Conservation (phyloP, 2,797 vertebrate species). For the Cuniculus paca region DNA sequence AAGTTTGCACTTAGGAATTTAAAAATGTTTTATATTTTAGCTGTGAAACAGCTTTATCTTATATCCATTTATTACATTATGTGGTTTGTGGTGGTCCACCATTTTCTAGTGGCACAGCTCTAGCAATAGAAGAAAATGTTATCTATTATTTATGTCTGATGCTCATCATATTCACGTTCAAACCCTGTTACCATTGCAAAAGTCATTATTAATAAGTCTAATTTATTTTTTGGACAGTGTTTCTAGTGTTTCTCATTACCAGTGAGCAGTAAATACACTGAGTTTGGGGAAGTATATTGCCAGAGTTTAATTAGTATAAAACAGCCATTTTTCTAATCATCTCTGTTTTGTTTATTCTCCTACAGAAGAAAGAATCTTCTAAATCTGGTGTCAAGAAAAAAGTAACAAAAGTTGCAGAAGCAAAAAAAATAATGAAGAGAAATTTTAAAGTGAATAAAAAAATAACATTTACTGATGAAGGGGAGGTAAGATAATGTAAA, state of each 20-base stretch:
- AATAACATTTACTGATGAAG: slow-evolving; percentile 94
- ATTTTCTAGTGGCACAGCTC: slow-evolving; percentile 34
- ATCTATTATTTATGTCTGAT: not conserved
- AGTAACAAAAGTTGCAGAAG: slow-evolving; percentile 93
- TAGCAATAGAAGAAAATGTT: slow-evolving; percentile 34
- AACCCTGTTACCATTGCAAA: not conserved
- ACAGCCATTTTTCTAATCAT: not conserved
- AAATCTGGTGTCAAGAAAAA: slow-evolving; percentile 90
- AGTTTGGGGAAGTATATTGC: slow-evolving; percentile 19
- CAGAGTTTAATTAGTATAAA: slow-evolving; percentile 54
- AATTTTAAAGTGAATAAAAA: slow-evolving; percentile 97
- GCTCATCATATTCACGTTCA: not conserved
- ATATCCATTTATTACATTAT: slow-evolving; percentile 4
- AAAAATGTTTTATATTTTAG: slow-evolving; percentile 16
- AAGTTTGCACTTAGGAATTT: slow-evolving; percentile 12
- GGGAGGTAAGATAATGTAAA: slow-evolving; percentile 89
- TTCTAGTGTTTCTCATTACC: slow-evolving; percentile 52
- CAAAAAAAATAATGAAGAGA: slow-evolving; percentile 96
- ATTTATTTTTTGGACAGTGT: slow-evolving; percentile 45
- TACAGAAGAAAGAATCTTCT: slow-evolving; percentile 83
- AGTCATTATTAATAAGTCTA: not conserved
- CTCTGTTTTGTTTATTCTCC: slow-evolving; percentile 60
- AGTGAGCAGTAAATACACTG: slow-evolving; percentile 22
- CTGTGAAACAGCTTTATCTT: not conserved
- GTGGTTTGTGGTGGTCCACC: not conserved